Conservation (phyloP, 2,888 invertebrate genomes). For the Dryobota labecula region DNA sequence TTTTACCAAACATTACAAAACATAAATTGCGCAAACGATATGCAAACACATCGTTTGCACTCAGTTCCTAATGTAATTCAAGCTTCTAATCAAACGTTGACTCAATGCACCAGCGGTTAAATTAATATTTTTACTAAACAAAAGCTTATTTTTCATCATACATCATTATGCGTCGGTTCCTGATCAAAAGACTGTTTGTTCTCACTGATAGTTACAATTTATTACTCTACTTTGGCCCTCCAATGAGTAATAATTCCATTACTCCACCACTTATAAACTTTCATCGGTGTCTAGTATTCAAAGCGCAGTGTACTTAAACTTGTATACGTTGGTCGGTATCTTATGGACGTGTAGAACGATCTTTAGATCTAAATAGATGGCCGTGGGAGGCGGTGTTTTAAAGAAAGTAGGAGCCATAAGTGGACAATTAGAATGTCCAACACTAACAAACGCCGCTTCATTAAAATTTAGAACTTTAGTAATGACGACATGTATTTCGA, state of each 20-base stretch:
- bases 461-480: conserved; percentile 47
- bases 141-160: conserved; percentile 41
- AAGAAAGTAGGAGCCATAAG: conserved; percentile 57
- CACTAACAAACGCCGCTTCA: conserved; percentile 50
- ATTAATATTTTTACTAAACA: conserved; percentile 33
- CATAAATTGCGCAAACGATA: conserved; percentile 41
- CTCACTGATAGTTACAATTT: conserved; percentile 32
- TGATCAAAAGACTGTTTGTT: conserved; percentile 48
- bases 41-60: conserved; percentile 35
- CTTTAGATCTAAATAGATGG: conserved; percentile 36
- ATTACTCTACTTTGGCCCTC: conserved; percentile 18
- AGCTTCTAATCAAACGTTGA: conserved; percentile 38
- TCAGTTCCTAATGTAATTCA: conserved; percentile 36
- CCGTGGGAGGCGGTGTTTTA: conserved; percentile 55
- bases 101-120: conserved; percentile 25
- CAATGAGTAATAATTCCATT: conserved; percentile 23
- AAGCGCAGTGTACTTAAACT: conserved; percentile 33
- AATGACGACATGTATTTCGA: conserved; percentile 20
- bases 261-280: neutral
- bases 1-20: conserved; percentile 24
- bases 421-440: conserved; percentile 54
- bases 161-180: conserved; percentile 41
- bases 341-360: conserved; percentile 23
- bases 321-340: conserved; percentile 1
- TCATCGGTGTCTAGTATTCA: neutral